Evolutionary conservation across 2,888 invertebrate species (phyloP), one percentile per base, ranked within the genome.

Genomic region (Drepanosiphum platanoidis): DNA sequence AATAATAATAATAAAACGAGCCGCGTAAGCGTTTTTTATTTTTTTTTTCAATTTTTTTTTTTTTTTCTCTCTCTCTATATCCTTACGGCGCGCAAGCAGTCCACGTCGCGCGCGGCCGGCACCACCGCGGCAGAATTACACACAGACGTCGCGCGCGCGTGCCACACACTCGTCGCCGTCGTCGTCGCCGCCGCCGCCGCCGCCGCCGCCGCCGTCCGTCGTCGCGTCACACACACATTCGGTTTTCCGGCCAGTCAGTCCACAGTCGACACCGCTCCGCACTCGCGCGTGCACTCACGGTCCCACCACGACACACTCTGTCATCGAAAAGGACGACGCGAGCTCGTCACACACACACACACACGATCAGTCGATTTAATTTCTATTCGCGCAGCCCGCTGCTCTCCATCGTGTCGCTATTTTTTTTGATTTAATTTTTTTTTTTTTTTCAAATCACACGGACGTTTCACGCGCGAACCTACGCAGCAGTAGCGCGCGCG

Each of bases 91-190:
- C 46, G 46, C 32, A 74, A 39, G 58, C 52, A 61, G 58, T 39
- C 36, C 39, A 77, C 75, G 52, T 36, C 70, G 36, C 70, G 68
- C 34, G 46, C 42, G 30, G 30, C n/a, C 46, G 58, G 34, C 58
- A 75, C 77, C 39, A 42, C 61, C 52, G 77, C n/a, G 75, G 34
- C 34, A 75, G 34, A 58, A 75, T 75, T 58, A 58, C 52, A 72
- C 74, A 77, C 36, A 61, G 58, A 61, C 61, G 77, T 36, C 32
- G 32, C 77, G 77, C 52, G 74, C 77, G 77, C 77, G 77, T 77
- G 77, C 77, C 77, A 77, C 66, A 58, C 71, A 52, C 77, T 77
- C 61, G 75, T 52, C 52, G 22, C 52, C 15, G n/a, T n/a, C 75
- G 52, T 36, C 70, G 36, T 36, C 34, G 46, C 42, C 18, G 30